Conservation (phyloP, 2,888 invertebrate genomes). For the Cheilosia grossa region DNA sequence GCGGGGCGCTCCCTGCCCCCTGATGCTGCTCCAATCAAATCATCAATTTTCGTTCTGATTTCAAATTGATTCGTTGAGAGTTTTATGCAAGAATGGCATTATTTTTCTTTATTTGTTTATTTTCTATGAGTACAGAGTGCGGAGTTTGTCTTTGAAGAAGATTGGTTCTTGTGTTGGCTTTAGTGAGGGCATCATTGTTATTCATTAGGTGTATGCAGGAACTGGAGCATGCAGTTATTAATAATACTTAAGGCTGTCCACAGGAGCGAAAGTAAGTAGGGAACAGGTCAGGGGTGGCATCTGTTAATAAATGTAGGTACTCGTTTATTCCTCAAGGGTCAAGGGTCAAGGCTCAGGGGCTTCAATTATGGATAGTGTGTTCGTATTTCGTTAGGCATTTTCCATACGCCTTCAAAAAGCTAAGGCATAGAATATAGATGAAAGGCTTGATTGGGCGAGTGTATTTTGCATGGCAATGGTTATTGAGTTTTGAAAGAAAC, state of each 20-base stretch:
- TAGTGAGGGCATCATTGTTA: slow-evolving; percentile 33
- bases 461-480: no score
- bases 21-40: slow-evolving; percentile 45
- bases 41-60: slow-evolving; percentile 71
- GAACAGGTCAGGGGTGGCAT: slow-evolving; percentile 12
- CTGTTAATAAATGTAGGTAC: not conserved
- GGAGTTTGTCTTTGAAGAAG: not conserved
- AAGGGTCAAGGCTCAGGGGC: not conserved
- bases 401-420: no score
- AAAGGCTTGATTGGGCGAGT: no score
- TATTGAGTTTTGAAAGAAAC: no score
- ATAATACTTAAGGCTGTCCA: slow-evolving; percentile 29
- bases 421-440: no score
- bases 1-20: not conserved
- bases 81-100: slow-evolving; percentile 61
- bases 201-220: slow-evolving; percentile 35
- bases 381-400: not conserved
- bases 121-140: not conserved
- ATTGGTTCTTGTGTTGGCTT: slow-evolving; percentile 1
- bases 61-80: slow-evolving; percentile 63
- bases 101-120: slow-evolving; percentile 10
- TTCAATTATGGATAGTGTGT: not conserved
- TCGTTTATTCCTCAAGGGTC: not conserved
- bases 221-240: slow-evolving; percentile 45
- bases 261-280: slow-evolving; percentile 13